phyloP scores from a whole-genome alignment of 2,113 vertebrate genomes.

The Myiozetetes cayanensis region DNA sequence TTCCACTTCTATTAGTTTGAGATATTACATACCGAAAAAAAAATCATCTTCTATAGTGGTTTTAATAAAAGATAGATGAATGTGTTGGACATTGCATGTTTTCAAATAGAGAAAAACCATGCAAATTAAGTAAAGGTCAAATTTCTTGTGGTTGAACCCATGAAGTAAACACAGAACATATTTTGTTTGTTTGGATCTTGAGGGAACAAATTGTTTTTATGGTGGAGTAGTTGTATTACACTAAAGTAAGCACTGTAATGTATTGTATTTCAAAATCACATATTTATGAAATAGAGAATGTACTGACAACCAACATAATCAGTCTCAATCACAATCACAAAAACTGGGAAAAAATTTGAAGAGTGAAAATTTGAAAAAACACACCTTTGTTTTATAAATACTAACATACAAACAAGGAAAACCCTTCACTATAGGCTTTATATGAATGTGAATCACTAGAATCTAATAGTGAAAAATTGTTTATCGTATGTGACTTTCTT shows the following conservation, averaged over 20 bases:
- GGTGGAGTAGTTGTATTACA: background rate
- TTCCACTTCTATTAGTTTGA: background rate
- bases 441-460: background rate
- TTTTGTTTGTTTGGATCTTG: conserved; percentile 38
- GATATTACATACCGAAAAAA: background rate
- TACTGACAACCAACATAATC: background rate
- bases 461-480: background rate
- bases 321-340: background rate
- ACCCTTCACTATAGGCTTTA: background rate
- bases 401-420: background rate
- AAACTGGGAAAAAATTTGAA: background rate
- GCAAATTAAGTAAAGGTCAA: background rate
- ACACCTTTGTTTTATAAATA: background rate
- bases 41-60: background rate
- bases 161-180: conserved; percentile 12
- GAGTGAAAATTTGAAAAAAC: background rate
- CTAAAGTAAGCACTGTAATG: background rate
- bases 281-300: background rate
- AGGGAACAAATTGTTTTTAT: conserved; percentile 26
- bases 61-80: background rate
- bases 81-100: background rate
- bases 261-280: background rate
- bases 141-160: conserved; percentile 12
- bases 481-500: background rate
- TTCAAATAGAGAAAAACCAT: background rate